These are phyloP conservation scores for Ursus arctos DNA, from an alignment of 2,113 vertebrate genomes.

Conservation along the genomic window DNA sequence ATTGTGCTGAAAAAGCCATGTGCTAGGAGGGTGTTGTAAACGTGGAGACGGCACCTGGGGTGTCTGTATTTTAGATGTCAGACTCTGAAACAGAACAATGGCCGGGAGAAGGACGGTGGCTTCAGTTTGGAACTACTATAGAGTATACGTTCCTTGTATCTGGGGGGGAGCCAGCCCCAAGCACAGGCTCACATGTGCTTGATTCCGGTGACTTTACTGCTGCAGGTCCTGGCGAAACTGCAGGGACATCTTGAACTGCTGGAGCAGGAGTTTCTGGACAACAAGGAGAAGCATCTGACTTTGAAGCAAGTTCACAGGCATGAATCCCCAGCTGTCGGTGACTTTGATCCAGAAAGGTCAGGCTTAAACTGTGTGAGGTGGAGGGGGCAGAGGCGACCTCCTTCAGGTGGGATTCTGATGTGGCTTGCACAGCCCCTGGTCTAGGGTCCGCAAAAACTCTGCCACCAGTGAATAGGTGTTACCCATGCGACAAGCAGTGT, in stretches of 20 bases:
- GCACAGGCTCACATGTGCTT: neutral
- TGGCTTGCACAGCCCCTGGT: neutral
- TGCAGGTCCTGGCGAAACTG: conserved; percentile 91
- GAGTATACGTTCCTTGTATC: neutral
- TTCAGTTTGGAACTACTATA: neutral
- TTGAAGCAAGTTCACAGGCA: conserved; percentile 90
- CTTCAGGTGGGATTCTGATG: neutral
- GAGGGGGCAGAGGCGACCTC: neutral
- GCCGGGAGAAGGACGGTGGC: neutral
- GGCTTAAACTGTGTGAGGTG: conserved; percentile 30
- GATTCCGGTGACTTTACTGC: conserved; percentile 59
- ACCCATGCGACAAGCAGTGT: neutral
- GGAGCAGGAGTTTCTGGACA: conserved; percentile 92
- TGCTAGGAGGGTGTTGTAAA: neutral
- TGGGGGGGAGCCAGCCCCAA: neutral
- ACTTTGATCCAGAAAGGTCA: conserved; percentile 95
- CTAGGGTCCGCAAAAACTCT: neutral
- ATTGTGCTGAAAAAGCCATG: neutral
- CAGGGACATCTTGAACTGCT: conserved; percentile 91
- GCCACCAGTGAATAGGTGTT: neutral
- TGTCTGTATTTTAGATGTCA: neutral
- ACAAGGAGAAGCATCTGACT: conserved; percentile 90
- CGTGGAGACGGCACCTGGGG: neutral
- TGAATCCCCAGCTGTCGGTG: conserved; percentile 84
- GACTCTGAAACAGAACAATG: neutral